Percentiles rank a stretch among this genome's conserved stretches.
Conservation (phyloP, 2,113 vertebrate genomes). For the Thomomys bottae region DNA sequence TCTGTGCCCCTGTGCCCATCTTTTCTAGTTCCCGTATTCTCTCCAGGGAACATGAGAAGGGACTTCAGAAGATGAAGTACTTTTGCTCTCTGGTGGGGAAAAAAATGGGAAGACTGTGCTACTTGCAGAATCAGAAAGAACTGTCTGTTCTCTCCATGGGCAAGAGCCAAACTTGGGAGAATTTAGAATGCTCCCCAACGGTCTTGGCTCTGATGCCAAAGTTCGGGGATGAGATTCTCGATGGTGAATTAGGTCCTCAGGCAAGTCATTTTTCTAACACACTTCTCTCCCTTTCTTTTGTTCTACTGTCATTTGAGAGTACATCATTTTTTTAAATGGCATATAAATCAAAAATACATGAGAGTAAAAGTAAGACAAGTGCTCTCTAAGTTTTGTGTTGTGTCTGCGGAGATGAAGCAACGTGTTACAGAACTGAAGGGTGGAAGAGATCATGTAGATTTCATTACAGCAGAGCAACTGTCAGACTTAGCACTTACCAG, state of each 20-base stretch:
- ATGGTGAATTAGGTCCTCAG: background rate
- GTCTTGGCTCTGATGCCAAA: background rate
- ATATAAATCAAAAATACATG: background rate
- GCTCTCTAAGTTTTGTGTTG: background rate
- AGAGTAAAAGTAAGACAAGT: slow-evolving; percentile 1
- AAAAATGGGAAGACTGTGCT: background rate
- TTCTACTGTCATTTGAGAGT: background rate
- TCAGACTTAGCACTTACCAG: background rate
- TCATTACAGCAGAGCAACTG: background rate
- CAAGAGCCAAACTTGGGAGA: background rate
- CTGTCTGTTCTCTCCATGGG: background rate
- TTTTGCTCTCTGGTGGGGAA: too few relatives aligned
- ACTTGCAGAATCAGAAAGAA: background rate
- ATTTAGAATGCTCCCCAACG: background rate
- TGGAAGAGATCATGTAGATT: background rate
- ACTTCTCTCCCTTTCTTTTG: background rate
- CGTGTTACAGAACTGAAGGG: background rate
- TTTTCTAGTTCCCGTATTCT: background rate
- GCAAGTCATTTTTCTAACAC: slow-evolving; percentile 13
- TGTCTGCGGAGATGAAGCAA: background rate
- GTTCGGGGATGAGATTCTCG: background rate
- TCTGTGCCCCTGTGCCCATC: too few relatives aligned
- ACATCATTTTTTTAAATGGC: background rate
- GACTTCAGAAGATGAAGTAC: too few relatives aligned
- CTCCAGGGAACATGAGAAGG: background rate